Conservation (phyloP, 2,113 vertebrate genomes). For the Panurus biarmicus region DNA sequence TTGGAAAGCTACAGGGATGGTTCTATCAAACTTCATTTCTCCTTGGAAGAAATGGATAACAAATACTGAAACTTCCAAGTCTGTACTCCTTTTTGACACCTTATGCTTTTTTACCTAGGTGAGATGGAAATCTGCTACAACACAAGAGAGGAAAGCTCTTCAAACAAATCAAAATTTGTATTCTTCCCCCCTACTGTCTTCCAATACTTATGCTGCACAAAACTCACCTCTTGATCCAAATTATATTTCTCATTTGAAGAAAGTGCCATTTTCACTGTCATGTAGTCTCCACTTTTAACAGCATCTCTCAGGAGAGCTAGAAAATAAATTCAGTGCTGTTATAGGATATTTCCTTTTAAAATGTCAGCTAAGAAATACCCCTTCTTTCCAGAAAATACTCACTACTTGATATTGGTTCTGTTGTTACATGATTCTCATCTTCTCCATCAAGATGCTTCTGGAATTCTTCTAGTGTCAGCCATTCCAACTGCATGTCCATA, state of each 20-base stretch:
- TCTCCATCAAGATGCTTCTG: conserved; percentile 92
- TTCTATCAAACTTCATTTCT: neutral
- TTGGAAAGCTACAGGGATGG: neutral
- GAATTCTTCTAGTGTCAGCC: conserved; percentile 94
- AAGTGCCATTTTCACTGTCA: conserved; percentile 90
- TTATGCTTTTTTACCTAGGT: neutral
- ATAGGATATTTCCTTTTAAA: neutral
- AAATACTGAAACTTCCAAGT: neutral
- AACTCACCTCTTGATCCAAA: conserved; percentile 90
- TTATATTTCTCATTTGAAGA: conserved; percentile 92
- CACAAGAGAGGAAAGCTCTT: neutral
- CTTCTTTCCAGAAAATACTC: conserved; percentile 59
- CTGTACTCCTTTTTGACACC: neutral
- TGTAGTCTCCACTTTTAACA: conserved; percentile 92
- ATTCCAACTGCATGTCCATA: conserved; percentile 92
- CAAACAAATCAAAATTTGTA: neutral
- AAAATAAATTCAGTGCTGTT: conserved; percentile 3
- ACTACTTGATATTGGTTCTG: conserved; percentile 79
- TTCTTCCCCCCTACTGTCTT: neutral
- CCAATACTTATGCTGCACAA: neutral
- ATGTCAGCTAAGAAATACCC: neutral
- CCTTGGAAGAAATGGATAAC: neutral
- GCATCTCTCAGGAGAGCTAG: conserved; percentile 89
- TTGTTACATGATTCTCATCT: conserved; percentile 77
- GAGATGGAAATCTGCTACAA: neutral